These are phyloP conservation scores for Paralichthys olivaceus DNA, from an alignment of 2,113 vertebrate species.

Conservation along the genomic window DNA sequence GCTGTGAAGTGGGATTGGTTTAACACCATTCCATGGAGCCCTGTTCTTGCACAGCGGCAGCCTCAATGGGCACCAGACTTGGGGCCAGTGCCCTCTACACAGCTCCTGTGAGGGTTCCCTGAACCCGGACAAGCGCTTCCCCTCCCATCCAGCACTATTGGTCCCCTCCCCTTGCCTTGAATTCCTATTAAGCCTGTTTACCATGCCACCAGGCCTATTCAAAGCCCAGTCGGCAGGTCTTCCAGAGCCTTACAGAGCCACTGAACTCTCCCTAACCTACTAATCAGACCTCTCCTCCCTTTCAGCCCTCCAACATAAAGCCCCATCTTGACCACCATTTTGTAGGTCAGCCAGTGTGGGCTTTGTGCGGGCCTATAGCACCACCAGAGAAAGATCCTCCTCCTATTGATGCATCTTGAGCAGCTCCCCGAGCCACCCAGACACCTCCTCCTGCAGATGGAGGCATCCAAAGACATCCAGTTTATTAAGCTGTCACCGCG, in stretches of 20 bases:
- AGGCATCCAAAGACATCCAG: slow-evolving; percentile 85
- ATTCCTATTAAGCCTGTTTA: slow-evolving; percentile 71
- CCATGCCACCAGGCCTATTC: slow-evolving; percentile 75
- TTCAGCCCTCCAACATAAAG: slow-evolving; percentile 80
- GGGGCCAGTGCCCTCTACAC: slow-evolving; percentile 72
- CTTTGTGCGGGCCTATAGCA: slow-evolving; percentile 76
- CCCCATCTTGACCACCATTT: slow-evolving; percentile 84
- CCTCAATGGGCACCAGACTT: slow-evolving; percentile 60
- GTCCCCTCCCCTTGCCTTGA: slow-evolving; percentile 66
- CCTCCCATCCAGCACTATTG: slow-evolving; percentile 68
- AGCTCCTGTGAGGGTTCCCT: slow-evolving; percentile 72
- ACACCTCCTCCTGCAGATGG: slow-evolving; percentile 71
- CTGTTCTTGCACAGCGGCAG: slow-evolving; percentile 39
- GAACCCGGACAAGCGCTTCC: slow-evolving; percentile 79
- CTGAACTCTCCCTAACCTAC: slow-evolving; percentile 82
- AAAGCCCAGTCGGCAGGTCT: slow-evolving; percentile 71
- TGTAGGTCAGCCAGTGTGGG: slow-evolving; percentile 82
- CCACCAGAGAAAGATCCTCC: slow-evolving; percentile 76
- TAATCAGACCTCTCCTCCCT: slow-evolving; percentile 83
- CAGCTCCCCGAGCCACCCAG: slow-evolving; percentile 67
- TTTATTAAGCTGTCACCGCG: slow-evolving; percentile 95
- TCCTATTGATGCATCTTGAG: slow-evolving; percentile 77
- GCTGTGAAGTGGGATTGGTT: slow-evolving; percentile 72
- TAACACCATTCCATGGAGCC: slow-evolving; percentile 65
- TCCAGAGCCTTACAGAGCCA: slow-evolving; percentile 71